These are phyloP conservation scores for Ceratothoa steindachneri DNA, from an alignment of 2,888 invertebrate genomes.

Conservation along the genomic window DNA sequence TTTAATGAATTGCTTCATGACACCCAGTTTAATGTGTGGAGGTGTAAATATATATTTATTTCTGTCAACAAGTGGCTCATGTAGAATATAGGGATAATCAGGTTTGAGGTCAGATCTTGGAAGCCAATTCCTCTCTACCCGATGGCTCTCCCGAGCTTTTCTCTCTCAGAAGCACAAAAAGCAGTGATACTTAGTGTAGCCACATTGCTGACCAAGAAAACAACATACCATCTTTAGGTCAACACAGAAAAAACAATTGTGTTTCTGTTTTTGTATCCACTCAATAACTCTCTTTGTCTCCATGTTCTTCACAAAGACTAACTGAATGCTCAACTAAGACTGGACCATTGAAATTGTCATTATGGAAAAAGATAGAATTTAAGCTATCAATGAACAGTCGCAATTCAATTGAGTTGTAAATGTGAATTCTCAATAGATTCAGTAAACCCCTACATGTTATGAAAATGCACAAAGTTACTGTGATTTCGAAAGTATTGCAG, in stretches of 20 bases:
- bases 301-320: no score
- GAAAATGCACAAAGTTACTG: no score
- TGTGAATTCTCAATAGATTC: no score
- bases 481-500: no score
- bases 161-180: slow-evolving; percentile 12
- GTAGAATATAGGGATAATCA: not conserved
- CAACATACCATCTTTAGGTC: not conserved
- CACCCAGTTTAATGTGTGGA: not conserved
- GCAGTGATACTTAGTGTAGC: slow-evolving; percentile 13
- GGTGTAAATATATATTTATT: not conserved
- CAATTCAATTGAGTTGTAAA: no score
- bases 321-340: not conserved
- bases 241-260: not conserved
- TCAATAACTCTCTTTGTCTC: no score
- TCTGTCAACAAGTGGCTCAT: slow-evolving; percentile 1
- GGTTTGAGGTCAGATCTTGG: not conserved
- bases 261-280: not conserved
- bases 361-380: no score
- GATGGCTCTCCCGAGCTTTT: not conserved
- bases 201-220: not conserved
- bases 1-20: not conserved
- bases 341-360: no score
- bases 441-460: no score
- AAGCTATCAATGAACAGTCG: no score
- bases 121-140: slow-evolving; percentile 12